Evolutionary conservation across 2,797 vertebrate genomes (phyloP).

Genomic region (Chaetodon trifasciatus): DNA sequence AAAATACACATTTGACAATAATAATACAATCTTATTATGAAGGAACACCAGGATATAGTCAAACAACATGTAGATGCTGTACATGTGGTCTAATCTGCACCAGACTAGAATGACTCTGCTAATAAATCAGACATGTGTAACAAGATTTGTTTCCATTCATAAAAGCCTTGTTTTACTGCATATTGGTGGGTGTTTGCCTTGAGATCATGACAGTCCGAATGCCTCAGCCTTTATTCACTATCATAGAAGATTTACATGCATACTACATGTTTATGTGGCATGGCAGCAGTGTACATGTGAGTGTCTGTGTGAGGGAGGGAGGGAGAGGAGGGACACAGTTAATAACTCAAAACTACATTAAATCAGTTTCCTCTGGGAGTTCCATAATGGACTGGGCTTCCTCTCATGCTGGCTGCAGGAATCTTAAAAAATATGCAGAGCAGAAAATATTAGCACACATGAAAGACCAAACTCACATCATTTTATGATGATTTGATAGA

Average conservation of each 20-base stretch:
- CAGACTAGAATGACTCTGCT: too few species aligned
- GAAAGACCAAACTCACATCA: not conserved
- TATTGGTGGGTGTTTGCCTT: not conserved
- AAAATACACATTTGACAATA: not conserved
- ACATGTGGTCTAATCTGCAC: not conserved
- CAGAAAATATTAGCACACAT: not conserved
- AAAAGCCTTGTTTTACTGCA: not conserved
- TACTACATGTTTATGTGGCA: not conserved
- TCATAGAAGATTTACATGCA: not conserved
- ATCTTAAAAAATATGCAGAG: not conserved
- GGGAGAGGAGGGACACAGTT: conserved; percentile 18
- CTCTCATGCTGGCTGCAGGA: not conserved
- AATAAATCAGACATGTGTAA: not conserved
- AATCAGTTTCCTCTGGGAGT: conserved; percentile 63
- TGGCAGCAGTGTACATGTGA: not conserved
- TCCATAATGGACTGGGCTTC: conserved; percentile 49
- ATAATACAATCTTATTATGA: not conserved
- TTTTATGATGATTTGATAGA: not conserved
- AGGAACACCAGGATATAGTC: not conserved
- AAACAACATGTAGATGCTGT: not conserved
- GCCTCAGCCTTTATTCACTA: not conserved
- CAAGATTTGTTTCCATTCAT: not conserved
- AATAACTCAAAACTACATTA: conserved; percentile 45
- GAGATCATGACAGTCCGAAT: not conserved
- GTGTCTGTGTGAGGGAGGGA: conserved; percentile 1